Evolutionary conservation across 2,113 vertebrate genomes (phyloP).

Genomic region (Dissostichus mawsoni): DNA sequence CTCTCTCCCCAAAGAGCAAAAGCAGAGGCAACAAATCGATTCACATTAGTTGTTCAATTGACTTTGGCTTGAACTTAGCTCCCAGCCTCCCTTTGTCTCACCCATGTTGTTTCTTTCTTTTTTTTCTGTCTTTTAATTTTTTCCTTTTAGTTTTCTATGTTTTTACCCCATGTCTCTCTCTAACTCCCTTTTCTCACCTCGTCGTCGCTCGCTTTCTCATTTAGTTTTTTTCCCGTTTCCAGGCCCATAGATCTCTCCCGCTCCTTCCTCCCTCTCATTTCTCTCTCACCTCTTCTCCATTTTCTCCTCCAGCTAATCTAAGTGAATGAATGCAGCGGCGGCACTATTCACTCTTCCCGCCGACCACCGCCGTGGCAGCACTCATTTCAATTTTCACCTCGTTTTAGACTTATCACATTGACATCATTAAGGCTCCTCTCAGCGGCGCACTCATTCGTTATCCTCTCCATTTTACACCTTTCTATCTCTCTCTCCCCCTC

Average conservation of each 20-base stretch:
- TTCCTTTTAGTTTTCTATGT: not conserved
- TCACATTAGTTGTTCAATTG: conserved; percentile 88
- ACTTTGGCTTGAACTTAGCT: conserved; percentile 83
- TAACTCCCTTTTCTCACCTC: not conserved
- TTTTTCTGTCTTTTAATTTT: not conserved
- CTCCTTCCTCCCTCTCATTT: conserved; percentile 26
- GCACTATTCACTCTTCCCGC: conserved; percentile 48
- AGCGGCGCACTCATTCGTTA: conserved; percentile 69
- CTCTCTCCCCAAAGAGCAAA: conserved; percentile 78
- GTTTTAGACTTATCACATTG: conserved; percentile 77
- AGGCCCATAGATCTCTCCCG: conserved; percentile 23
- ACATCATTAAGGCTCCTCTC: conserved; percentile 79
- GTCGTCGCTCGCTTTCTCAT: conserved; percentile 19
- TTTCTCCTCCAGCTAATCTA: conserved; percentile 63
- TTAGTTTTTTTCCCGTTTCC: not conserved
- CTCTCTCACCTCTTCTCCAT: conserved; percentile 39
- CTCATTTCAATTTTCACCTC: conserved; percentile 80
- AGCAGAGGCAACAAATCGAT: conserved; percentile 84
- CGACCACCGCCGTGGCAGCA: conserved; percentile 61
- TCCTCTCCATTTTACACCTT: conserved; percentile 77
- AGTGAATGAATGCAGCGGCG: conserved; percentile 47
- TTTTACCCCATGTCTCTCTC: not conserved
- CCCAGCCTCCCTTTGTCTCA: conserved; percentile 52
- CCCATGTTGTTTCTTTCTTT: conserved; percentile 2
- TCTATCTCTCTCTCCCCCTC: conserved; percentile 56